phyloP scores from a whole-genome alignment of 2,113 vertebrate genomes.

The Pachypanchax playfairii region DNA sequence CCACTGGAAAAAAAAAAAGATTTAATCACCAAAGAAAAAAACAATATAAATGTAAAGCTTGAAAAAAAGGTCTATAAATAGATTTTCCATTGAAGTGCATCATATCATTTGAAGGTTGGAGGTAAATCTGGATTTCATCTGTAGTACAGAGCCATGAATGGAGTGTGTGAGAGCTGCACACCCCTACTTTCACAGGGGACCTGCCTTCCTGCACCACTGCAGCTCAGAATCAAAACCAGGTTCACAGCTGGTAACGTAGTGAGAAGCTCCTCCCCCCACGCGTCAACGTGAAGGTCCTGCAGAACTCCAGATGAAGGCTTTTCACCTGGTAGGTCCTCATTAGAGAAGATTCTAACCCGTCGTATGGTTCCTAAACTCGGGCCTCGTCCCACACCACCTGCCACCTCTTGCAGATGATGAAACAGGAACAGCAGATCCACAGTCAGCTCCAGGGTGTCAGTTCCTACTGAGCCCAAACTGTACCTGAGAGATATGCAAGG shows the following conservation, averaged over 20 bases:
- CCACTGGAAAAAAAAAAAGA: slow-evolving; percentile 5
- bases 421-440: slow-evolving; percentile 79
- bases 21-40: slow-evolving; percentile 47
- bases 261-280: slow-evolving; percentile 45
- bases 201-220: slow-evolving; percentile 54
- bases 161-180: slow-evolving; percentile 72
- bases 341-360: slow-evolving; percentile 38
- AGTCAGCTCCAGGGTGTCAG: slow-evolving; percentile 65
- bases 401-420: slow-evolving; percentile 66
- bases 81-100: slow-evolving; percentile 79
- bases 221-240: slow-evolving; percentile 74
- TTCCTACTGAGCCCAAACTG: slow-evolving; percentile 46
- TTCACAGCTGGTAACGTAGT: slow-evolving; percentile 39
- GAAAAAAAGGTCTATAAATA: slow-evolving; percentile 76
- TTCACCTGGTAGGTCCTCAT: slow-evolving; percentile 13
- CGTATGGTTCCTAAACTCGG: slow-evolving; percentile 56
- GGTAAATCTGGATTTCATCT: slow-evolving; percentile 32
- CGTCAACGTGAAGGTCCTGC: slow-evolving; percentile 45
- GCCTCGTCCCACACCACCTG: slow-evolving; percentile 28
- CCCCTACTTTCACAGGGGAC: slow-evolving; percentile 65
- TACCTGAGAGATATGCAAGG: slow-evolving; percentile 64
- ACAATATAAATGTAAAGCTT: slow-evolving; percentile 41
- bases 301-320: slow-evolving; percentile 21
- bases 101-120: slow-evolving; percentile 26
- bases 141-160: slow-evolving; percentile 79